Conservation (phyloP, 2,888 invertebrate genomes). For the Acronicta aceris region DNA sequence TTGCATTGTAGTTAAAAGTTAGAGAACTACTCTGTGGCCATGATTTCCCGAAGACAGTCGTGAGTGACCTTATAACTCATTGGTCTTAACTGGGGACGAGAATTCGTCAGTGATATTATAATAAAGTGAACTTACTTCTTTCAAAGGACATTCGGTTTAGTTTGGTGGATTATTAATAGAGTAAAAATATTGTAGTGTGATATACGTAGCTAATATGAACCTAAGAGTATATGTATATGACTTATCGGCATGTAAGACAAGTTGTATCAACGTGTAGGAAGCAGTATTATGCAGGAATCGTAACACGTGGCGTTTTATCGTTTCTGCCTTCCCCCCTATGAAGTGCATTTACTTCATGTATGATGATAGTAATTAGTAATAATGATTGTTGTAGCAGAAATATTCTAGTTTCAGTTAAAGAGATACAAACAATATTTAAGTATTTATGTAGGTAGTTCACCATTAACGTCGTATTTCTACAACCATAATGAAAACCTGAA, state of each 20-base stretch:
- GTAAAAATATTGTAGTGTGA: not conserved
- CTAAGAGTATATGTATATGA: no score
- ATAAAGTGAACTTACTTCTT: not conserved
- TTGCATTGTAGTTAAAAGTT: conserved; percentile 1
- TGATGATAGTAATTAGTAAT: no score
- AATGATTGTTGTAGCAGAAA: no score
- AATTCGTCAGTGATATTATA: not conserved
- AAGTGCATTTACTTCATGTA: no score
- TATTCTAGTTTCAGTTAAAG: no score
- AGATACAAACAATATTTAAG: no score
- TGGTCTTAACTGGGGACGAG: not conserved
- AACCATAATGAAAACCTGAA: not conserved
- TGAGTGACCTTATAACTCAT: not conserved
- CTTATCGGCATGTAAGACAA: no score
- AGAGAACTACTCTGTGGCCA: not conserved
- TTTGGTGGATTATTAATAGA: not conserved
- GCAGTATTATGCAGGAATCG: no score
- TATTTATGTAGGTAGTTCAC: no score
- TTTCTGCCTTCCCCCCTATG: no score
- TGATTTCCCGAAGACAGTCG: not conserved
- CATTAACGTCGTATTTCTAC: not conserved
- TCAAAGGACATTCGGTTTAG: not conserved
- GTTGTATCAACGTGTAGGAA: no score
- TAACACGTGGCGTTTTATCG: no score
- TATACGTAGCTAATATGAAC: not conserved